Percentiles rank a stretch among this genome's conserved stretches.
phyloP scores from a whole-genome alignment of 2,113 vertebrate species.

The Stomatorhinus ivindoensis region DNA sequence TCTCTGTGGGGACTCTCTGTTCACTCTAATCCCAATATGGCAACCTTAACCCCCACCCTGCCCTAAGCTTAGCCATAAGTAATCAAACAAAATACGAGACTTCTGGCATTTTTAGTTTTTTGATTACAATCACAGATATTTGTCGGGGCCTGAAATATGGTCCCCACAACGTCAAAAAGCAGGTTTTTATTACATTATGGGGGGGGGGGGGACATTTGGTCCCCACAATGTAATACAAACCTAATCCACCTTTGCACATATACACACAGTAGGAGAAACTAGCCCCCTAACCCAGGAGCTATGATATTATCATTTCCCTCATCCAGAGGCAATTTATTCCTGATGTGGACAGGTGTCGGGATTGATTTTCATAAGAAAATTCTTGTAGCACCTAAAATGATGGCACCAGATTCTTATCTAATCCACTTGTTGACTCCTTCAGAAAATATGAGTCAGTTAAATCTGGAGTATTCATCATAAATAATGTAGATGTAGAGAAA shows the following conservation, averaged over 20 bases:
- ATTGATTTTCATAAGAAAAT: neutral
- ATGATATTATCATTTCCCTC: neutral
- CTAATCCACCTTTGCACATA: neutral
- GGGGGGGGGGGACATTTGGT: no score
- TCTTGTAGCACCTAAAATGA: neutral
- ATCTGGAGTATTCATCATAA: conserved; percentile 3
- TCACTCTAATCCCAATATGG: neutral
- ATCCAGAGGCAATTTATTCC: neutral
- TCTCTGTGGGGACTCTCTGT: neutral
- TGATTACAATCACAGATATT: neutral
- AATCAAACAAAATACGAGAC: neutral
- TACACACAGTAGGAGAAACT: neutral
- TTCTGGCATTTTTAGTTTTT: neutral
- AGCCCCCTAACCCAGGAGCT: neutral
- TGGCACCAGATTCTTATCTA: neutral
- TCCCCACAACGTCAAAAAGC: no score
- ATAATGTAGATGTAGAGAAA: conserved; percentile 28
- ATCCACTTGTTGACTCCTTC: neutral
- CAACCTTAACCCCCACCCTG: no score
- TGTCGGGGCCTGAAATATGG: neutral
- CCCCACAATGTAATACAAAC: neutral
- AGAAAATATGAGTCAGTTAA: neutral
- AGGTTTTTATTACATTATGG: no score
- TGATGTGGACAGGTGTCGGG: neutral
- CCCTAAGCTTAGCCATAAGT: neutral